phyloP scores from a whole-genome alignment of 2,113 vertebrate genomes.

The Dendrocopos noguchii region DNA sequence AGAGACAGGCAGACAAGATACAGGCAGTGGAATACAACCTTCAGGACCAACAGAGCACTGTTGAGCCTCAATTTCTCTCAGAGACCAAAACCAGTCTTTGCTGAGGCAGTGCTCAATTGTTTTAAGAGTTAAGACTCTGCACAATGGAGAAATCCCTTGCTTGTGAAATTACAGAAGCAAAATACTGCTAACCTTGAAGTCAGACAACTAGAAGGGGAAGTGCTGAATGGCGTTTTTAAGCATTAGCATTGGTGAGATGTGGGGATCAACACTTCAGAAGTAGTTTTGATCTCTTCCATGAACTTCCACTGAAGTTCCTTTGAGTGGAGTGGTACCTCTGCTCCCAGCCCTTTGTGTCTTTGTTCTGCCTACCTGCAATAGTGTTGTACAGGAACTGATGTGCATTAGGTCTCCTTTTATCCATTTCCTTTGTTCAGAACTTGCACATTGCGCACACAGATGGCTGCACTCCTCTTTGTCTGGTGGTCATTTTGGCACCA shows the following conservation, averaged over 20 bases:
- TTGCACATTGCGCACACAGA: too few relatives aligned
- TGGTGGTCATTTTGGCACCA: background rate
- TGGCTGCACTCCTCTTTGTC: background rate
- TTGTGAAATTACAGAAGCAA: background rate
- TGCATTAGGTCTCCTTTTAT: background rate
- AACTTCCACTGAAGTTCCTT: too few relatives aligned
- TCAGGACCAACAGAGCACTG: background rate
- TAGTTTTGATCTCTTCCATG: background rate
- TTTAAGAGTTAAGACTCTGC: too few relatives aligned
- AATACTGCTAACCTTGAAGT: background rate
- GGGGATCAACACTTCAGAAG: background rate
- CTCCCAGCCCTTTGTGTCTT: background rate
- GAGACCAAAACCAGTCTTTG: background rate
- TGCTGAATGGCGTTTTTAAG: background rate
- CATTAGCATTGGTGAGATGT: background rate
- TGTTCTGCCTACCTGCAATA: background rate
- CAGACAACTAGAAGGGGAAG: background rate
- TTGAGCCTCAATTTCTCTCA: background rate
- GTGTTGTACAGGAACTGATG: background rate
- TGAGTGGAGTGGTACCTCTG: background rate
- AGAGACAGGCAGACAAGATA: background rate
- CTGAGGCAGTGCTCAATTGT: rapidly evolving
- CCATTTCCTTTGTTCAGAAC: background rate
- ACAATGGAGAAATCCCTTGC: background rate
- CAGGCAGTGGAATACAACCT: too few relatives aligned